These are phyloP conservation scores for Torymus texanus DNA, from an alignment of 2,888 invertebrate genomes.

Conservation along the genomic window DNA sequence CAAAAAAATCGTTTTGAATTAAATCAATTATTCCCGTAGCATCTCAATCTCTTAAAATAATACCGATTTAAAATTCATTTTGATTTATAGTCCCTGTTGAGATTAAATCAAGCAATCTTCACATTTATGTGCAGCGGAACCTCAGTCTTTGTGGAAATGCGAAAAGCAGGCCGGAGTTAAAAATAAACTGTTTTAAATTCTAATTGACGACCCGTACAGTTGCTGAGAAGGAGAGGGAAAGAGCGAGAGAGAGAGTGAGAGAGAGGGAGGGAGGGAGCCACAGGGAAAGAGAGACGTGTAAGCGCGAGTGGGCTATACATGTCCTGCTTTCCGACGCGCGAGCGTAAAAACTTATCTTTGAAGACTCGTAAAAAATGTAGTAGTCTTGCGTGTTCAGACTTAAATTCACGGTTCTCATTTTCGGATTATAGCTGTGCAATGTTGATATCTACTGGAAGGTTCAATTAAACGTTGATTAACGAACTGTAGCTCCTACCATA, in stretches of 20 bases:
- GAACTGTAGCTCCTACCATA: too few species aligned
- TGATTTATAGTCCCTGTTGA: too few species aligned
- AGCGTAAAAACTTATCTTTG: background rate
- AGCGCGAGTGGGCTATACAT: background rate
- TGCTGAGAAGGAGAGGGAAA: background rate
- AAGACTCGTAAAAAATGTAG: conserved; percentile 9
- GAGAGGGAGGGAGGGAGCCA: too few species aligned
- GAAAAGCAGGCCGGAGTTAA: background rate
- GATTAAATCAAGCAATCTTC: background rate
- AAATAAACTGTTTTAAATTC: conserved; percentile 3
- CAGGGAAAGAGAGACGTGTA: too few species aligned
- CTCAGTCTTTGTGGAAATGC: background rate
- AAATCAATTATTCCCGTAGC: too few species aligned
- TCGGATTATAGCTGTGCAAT: too few species aligned
- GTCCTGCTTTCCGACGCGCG: background rate
- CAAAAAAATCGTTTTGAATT: too few species aligned
- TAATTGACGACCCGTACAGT: conserved; percentile 2
- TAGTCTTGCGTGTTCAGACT: background rate
- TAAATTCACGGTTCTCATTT: background rate
- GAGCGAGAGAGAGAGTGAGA: too few species aligned
- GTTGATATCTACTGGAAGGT: too few species aligned
- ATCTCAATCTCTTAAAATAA: too few species aligned
- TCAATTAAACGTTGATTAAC: too few species aligned
- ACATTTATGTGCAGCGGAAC: background rate
- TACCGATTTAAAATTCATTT: too few species aligned